Conservation (phyloP, 2,888 invertebrate genomes). For the Geophilus truncorum region DNA sequence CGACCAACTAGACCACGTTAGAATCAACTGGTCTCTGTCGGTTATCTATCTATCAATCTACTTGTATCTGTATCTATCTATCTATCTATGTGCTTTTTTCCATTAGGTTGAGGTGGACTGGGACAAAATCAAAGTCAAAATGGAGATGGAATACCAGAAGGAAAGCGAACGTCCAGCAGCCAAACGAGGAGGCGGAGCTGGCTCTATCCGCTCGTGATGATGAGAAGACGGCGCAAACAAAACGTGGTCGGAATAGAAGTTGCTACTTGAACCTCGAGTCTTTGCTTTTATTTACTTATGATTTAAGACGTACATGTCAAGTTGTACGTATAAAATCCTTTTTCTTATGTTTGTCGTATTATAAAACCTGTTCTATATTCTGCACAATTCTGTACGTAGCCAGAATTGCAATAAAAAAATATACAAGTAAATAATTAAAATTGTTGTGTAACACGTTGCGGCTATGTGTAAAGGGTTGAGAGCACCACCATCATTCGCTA, state of each 20-base stretch:
- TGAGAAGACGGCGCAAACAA: constrained; percentile 21
- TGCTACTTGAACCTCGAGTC: not conserved
- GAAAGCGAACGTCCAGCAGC: constrained; percentile 40
- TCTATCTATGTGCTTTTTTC: constrained; percentile 39
- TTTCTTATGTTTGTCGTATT: not conserved
- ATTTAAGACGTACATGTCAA: not conserved
- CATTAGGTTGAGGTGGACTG: constrained; percentile 51
- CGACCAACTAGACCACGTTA: not conserved
- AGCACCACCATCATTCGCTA: not conserved
- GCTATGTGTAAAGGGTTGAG: not conserved
- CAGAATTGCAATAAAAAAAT: not conserved
- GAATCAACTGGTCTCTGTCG: not conserved
- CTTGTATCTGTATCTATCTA: not conserved
- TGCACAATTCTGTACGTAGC: too few species aligned
- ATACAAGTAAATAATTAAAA: not conserved
- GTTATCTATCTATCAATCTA: not conserved
- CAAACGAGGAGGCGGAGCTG: constrained; percentile 14
- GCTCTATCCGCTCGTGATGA: constrained; percentile 2
- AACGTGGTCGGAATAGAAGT: constrained; percentile 14
- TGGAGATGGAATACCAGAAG: constrained; percentile 49
- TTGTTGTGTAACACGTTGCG: not conserved
- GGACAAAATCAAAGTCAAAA: constrained; percentile 52
- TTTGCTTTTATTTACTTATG: constrained; percentile 14
- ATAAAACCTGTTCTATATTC: too few species aligned
- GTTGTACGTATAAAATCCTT: not conserved